Evolutionary conservation across 1,140 invertebrate species (phyloP).

Genomic region (Atta cephalotes): DNA sequence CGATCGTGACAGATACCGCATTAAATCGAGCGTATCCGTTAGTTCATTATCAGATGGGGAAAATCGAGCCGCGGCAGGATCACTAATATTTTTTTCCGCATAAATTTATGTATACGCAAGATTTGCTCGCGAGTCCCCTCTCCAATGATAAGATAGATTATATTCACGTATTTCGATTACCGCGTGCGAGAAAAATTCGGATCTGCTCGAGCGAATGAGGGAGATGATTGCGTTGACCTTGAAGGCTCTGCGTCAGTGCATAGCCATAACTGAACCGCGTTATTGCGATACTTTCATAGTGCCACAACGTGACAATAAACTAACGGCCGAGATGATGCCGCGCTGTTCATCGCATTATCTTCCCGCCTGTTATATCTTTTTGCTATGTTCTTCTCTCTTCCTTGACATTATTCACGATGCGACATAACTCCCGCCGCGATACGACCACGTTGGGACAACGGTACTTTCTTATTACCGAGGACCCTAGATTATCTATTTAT

Average conservation of each 20-base stretch:
- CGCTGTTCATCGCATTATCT: conserved; percentile 87
- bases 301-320: conserved; percentile 68
- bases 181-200: conserved; percentile 66
- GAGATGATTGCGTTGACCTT: conserved; percentile 79
- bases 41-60: conserved; percentile 66
- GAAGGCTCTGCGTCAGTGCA: conserved; percentile 71
- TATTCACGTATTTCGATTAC: conserved; percentile 60
- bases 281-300: conserved; percentile 71
- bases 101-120: conserved; percentile 62
- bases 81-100: conserved; percentile 55
- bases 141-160: conserved; percentile 63
- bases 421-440: conserved; percentile 45
- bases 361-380: conserved; percentile 31
- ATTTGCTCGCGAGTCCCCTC: conserved; percentile 25
- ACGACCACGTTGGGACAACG: conserved; percentile 9
- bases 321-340: conserved; percentile 68
- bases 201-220: conserved; percentile 72
- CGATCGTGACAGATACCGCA: conserved; percentile 61
- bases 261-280: conserved; percentile 71
- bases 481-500: conserved; percentile 35
- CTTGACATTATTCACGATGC: conserved; percentile 52
- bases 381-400: conserved; percentile 33
- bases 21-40: conserved; percentile 64
- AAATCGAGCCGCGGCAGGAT: conserved; percentile 9
- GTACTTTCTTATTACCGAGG: conserved; percentile 31